Percentiles rank a stretch among this genome's conserved stretches.
phyloP scores from a whole-genome alignment of 1,140 invertebrate species.

The Drosophila elegans region DNA sequence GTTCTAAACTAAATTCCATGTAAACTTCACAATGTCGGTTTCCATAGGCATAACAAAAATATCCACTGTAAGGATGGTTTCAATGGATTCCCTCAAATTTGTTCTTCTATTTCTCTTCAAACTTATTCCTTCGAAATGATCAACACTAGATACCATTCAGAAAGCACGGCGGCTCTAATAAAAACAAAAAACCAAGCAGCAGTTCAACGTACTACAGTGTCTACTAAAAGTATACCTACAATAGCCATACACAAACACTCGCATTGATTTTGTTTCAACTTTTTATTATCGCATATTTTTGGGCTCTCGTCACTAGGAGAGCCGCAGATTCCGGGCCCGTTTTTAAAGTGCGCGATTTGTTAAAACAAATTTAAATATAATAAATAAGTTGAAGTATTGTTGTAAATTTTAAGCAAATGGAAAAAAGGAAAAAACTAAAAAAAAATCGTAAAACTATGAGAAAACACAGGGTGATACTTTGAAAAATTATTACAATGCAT shows the following conservation, averaged over 20 bases:
- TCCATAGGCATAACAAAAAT: neutral
- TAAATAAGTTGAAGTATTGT: constrained; percentile 78
- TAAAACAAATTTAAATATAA: constrained; percentile 58
- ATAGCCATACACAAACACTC: constrained; percentile 71
- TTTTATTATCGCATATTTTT: constrained; percentile 65
- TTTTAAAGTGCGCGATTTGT: constrained; percentile 73
- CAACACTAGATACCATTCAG: constrained; percentile 11
- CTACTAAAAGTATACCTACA: constrained; percentile 81
- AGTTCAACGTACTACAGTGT: constrained; percentile 79
- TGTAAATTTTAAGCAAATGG: constrained; percentile 75
- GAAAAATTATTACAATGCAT: constrained; percentile 80
- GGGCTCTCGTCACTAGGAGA: constrained; percentile 34
- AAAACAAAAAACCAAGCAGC: constrained; percentile 59
- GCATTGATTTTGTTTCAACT: constrained; percentile 60
- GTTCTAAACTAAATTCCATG: neutral
- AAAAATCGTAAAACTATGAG: constrained; percentile 74
- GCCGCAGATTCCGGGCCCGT: constrained; percentile 60
- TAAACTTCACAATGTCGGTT: constrained; percentile 1
- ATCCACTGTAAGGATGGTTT: constrained; percentile 8
- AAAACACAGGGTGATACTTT: constrained; percentile 84
- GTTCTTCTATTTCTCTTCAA: neutral
- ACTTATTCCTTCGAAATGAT: neutral
- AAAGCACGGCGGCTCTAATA: constrained; percentile 25
- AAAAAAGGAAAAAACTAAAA: constrained; percentile 47
- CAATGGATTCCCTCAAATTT: neutral